Evolutionary conservation across 2,113 vertebrate species (phyloP), one percentile per base, ranked within the genome.

Genomic region (Anhinga anhinga): DNA sequence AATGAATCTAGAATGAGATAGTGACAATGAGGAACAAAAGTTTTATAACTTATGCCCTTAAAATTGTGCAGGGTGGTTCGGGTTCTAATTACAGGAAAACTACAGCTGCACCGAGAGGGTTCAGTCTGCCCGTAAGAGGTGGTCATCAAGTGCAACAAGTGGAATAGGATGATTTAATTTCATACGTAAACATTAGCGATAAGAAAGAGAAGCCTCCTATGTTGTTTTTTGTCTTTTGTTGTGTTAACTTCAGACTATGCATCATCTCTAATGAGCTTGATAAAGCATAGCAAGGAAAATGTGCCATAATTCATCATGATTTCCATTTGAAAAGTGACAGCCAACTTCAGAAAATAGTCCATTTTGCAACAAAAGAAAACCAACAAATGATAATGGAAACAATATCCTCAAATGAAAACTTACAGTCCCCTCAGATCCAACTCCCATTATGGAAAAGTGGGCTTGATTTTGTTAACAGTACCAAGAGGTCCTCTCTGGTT

Each of bases 261-360:
- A 98, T 98, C 98, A 98, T 98, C 88, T 98, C 96, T 98, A 98
- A 98, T 96, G 97, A 98, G 98, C 90, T 97, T 98, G 97, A 98
- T 98, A 98, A 97, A 97, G 95, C 97, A 95, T 79, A 90, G 95
- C 94, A 96, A 97, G 82, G 96, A 97, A 97, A 98, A 98, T 97
- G 89, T 91, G 88, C 73, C 86, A 93, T 96, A 96, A 98, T 98
- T 98, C 96, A 97, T 98, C 98, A 98, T 88, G 90, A 95, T 96
- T 97, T 95, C 96, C 94, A 95, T 97, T 98, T 98, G 96, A 96
- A 95, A 98, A 97, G 82, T 97, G 98, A 97, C 96, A 98, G 87
- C 61, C 55, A 92, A 76, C 95, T 96, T 93, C 92, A 88, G 79
- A 89, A 94, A 96, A 94, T 82, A 86, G 67, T 96, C 95, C 96